Base-by-base conservation (phyloP, 1,140 invertebrate species). In the Macrocentrus cingulum region DNA sequence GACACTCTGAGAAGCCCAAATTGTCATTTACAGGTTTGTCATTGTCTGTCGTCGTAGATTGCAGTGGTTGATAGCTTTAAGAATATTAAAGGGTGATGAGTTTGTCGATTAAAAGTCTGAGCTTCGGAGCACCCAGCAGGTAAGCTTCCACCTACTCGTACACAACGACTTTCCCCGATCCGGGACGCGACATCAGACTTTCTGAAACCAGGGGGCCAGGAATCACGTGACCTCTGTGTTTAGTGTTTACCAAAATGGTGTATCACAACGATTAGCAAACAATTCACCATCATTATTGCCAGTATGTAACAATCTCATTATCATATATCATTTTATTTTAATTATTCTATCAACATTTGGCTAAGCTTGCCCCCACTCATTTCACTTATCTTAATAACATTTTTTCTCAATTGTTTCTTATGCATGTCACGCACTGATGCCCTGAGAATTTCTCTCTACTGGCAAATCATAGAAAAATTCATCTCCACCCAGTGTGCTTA, bases 231-330 rank as follows among this genome's bases (percentile, higher is more conserved):
- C 66, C 67, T 55, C 25, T 68, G 36, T 77, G 75, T 77, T 77
- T 77, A 77, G 36, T 77, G 75, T 77, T 77, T 77, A 77, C 74
- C 66, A 72, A 78, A 75, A 78, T 78, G 75, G 75, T 74, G 74
- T 66, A 66, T 54, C 53, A 65, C 56, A 61, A 53, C 60, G 50
- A 64, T 69, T 66, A 61, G 60, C 61, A 64, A 70, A 66, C 62
- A 60, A 64, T 69, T 60, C 39, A 37, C 34, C 16, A 60, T 22
- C 25, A 29, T 29, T 29, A 9, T 29, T 29, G 25, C 9, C 15
- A 3, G 19, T 50, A 7, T 11, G 9, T 20, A 48, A 48, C 22
- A 23, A 20, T 48, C 20, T 25, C 45, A 15, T 23, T 11, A 23
- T 7, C 29, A 11, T 48, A 20, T 13, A 13, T 25, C 7, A 15